These are phyloP conservation scores for Remorina albescens DNA, from an alignment of 2,797 vertebrate species.

Conservation along the genomic window DNA sequence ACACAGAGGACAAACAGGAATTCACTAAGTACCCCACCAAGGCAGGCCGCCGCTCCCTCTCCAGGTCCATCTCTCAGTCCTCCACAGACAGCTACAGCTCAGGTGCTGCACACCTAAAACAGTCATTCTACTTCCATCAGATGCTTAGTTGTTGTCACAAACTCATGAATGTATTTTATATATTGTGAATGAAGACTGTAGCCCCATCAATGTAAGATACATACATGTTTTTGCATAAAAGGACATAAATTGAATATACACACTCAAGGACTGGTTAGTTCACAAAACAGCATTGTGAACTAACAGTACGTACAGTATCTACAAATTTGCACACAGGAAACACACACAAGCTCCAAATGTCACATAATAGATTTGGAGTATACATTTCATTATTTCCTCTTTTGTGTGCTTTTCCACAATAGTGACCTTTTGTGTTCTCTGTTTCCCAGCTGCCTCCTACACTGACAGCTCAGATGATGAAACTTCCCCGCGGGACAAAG, in stretches of 20 bases:
- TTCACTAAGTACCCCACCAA: constrained; percentile 98
- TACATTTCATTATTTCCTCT: constrained; percentile 50
- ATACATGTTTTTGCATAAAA: neutral
- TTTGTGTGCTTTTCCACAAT: constrained; percentile 34
- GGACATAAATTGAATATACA: neutral
- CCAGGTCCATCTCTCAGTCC: constrained; percentile 98
- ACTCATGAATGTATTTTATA: neutral
- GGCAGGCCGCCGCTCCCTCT: constrained; percentile 95
- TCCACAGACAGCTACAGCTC: constrained; percentile 99
- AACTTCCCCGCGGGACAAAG: constrained; percentile 95
- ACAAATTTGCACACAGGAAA: constrained; percentile 2
- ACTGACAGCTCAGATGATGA: constrained; percentile 99
- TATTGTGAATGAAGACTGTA: neutral
- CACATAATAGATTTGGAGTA: constrained; percentile 39
- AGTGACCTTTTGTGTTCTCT: constrained; percentile 55
- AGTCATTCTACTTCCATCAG: neutral
- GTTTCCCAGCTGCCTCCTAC: constrained; percentile 92
- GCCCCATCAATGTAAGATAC: neutral
- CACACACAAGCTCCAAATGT: neutral
- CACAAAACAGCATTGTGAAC: no score
- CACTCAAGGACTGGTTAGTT: neutral
- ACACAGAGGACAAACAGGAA: constrained; percentile 96
- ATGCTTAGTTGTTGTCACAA: neutral
- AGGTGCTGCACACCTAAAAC: constrained; percentile 78
- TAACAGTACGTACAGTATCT: neutral